Base-by-base conservation (phyloP, 2,888 invertebrate species). In the Acrocyrtus sp. region DNA sequence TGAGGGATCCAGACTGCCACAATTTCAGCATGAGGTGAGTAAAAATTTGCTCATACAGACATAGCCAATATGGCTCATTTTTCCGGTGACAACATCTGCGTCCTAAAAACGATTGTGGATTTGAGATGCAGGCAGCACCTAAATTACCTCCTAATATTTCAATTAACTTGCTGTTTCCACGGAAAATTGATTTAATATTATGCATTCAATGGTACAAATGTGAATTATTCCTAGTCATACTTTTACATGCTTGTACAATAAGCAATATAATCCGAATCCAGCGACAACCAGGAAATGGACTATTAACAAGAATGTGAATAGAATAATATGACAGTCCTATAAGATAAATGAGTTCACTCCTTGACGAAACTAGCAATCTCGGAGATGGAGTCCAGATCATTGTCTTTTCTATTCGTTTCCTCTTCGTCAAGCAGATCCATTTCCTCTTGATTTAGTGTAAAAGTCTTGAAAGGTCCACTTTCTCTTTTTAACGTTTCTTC, bases 11-110 rank as follows among this genome's bases (percentile, higher is more conserved):
- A 10, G 43, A n/a, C 8, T 67, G 67, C 24, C 41, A 45, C 27
- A 67, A 67, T 53, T 53, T 67, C 60, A 67, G 67, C 19, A 3
- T 67, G 43, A 67, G 67, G 67, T 67, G 60, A 62, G 10, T 22
- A 15, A 8, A 19, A 50, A 50, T 22, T 8, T 50, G 21, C 21
- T 21, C 24, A 22, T 22, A 50, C 21, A 50, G 5, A 50, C 8
- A 22, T 50, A 10, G 22, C 22, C 10, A n/a, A 19, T 50, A 22
- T 5, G 21, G 6, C 4, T 22, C 6, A 22, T 19, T 22, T n/a
- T n/a, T n/a, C n/a, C n/a, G n/a, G n/a, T n/a, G n/a, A n/a, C n/a
- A n/a, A n/a, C n/a, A n/a, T n/a, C n/a, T n/a, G n/a, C n/a, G n/a
- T n/a, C n/a, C n/a, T n/a, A n/a, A n/a, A n/a, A n/a, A n/a, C n/a